These are phyloP conservation scores for Leucopsar rothschildi DNA, from an alignment of 2,113 vertebrate species.

Conservation along the genomic window DNA sequence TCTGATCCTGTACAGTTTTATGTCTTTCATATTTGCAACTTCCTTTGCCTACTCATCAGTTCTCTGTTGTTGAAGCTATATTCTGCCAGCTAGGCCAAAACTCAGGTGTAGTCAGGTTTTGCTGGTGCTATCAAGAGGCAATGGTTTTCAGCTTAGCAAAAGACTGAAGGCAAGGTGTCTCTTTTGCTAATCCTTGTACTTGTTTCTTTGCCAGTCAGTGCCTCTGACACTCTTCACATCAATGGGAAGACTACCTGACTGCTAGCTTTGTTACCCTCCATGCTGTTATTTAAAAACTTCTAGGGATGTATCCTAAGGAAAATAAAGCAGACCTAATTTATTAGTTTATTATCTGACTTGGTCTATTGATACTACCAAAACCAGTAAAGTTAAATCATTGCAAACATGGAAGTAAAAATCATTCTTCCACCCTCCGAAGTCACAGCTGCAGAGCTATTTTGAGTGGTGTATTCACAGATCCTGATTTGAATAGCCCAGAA, in stretches of 20 bases:
- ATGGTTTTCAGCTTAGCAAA: neutral
- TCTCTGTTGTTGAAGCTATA: neutral
- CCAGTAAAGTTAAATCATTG: neutral
- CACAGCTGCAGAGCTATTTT: conserved; percentile 17
- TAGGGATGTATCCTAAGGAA: neutral
- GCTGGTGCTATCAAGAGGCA: neutral
- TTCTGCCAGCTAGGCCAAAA: neutral
- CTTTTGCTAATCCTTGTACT: neutral
- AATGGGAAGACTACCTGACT: neutral
- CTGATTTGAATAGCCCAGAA: neutral
- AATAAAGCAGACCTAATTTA: neutral
- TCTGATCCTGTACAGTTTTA: neutral
- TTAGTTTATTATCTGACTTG: neutral
- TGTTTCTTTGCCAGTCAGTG: neutral
- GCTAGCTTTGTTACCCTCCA: neutral
- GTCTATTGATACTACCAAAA: neutral
- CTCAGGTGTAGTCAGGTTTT: neutral
- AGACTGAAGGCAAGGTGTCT: neutral
- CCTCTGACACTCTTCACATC: neutral
- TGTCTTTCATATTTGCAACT: accelerated
- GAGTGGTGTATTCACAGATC: neutral
- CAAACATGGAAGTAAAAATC: neutral
- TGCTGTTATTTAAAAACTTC: neutral
- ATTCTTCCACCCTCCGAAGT: neutral
- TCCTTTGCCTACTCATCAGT: neutral